These are phyloP conservation scores for Drosophila yakuba DNA, from an alignment of 1,140 invertebrate genomes.

Conservation along the genomic window DNA sequence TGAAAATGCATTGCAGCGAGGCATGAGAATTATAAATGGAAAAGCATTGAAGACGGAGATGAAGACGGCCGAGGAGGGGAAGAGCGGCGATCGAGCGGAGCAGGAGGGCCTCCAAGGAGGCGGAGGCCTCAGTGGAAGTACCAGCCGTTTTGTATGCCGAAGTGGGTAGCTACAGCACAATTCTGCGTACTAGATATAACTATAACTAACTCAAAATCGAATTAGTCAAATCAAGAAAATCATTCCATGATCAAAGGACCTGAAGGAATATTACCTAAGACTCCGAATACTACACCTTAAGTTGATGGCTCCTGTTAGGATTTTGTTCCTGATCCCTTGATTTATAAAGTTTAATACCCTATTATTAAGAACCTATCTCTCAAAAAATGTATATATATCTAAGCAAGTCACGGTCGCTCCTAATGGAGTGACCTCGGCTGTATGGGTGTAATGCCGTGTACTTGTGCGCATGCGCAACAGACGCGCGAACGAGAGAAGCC, in stretches of 20 bases:
- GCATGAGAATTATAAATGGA: constrained; percentile 82
- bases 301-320: too few species aligned
- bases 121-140: constrained; percentile 37
- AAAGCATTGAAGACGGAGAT: constrained; percentile 60
- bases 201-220: background rate
- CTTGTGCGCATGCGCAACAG: constrained; percentile 82
- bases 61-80: background rate
- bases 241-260: background rate
- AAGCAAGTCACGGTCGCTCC: background rate
- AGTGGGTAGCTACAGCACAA: constrained; percentile 6
- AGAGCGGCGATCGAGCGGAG: constrained; percentile 12
- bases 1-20: constrained; percentile 71
- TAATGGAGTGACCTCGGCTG: constrained; percentile 8
- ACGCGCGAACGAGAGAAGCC: constrained; percentile 42
- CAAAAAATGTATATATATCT: background rate
- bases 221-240: background rate
- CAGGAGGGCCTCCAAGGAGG: constrained; percentile 8
- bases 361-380: background rate
- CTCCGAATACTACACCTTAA: too few species aligned
- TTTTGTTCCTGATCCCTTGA: background rate
- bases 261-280: too few species aligned
- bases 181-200: background rate
- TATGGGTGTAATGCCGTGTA: constrained; percentile 30
- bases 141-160: constrained; percentile 17
- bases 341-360: background rate